phyloP scores from a whole-genome alignment of 2,797 vertebrate species.

The Diplodus sargus region DNA sequence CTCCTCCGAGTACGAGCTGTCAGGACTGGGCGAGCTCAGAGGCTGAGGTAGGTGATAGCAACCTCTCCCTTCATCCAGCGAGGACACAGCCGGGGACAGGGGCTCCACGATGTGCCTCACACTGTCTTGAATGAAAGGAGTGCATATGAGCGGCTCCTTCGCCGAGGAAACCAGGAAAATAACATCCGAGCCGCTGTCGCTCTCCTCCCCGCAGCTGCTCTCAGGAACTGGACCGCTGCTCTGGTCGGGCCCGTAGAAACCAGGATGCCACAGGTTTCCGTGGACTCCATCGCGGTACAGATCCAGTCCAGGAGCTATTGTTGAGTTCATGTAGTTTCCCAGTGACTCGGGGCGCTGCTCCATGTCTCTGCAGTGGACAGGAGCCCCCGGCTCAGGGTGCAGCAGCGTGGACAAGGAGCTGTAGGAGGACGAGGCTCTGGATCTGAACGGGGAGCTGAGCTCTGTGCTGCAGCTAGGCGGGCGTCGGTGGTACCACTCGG shows the following conservation, averaged over 20 bases:
- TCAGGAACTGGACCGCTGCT: constrained; percentile 36
- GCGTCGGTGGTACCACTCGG: constrained; percentile 78
- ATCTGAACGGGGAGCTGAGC: constrained; percentile 62
- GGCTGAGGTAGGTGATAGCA: constrained; percentile 74
- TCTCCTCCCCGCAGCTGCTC: constrained; percentile 75
- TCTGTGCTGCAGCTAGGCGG: constrained; percentile 67
- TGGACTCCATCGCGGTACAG: constrained; percentile 66
- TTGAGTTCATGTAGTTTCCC: constrained; percentile 59
- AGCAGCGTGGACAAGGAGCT: constrained; percentile 30
- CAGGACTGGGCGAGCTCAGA: constrained; percentile 72
- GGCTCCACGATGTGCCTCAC: constrained; percentile 67
- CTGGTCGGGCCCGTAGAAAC: constrained; percentile 68
- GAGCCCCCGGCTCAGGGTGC: constrained; percentile 30
- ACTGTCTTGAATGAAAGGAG: constrained; percentile 70
- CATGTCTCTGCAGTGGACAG: constrained; percentile 62
- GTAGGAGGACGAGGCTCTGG: constrained; percentile 65
- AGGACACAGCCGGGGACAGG: constrained; percentile 67
- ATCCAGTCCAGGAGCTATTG: constrained; percentile 59
- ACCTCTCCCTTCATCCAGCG: constrained; percentile 59
- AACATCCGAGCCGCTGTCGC: constrained; percentile 78
- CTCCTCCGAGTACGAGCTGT: constrained; percentile 75
- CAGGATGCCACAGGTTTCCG: constrained; percentile 71
- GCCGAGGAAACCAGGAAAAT: constrained; percentile 76
- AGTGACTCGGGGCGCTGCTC: constrained; percentile 50
- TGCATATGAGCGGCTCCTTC: constrained; percentile 74